Evolutionary conservation across 1,140 invertebrate genomes (phyloP).

Genomic region (Cepaea nemoralis): DNA sequence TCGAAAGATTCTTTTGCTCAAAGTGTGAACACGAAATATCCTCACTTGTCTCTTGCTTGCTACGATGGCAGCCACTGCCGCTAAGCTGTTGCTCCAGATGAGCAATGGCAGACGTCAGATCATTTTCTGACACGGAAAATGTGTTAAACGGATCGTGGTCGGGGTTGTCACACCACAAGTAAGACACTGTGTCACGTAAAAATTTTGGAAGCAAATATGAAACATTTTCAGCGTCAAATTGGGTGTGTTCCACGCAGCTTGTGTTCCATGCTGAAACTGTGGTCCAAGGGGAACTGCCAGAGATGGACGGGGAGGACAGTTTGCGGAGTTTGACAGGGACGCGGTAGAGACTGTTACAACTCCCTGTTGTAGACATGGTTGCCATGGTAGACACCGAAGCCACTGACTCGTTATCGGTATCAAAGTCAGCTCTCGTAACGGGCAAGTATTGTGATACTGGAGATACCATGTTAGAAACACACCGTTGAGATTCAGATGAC

Average conservation of each 20-base stretch:
- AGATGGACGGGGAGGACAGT: conserved; percentile 38
- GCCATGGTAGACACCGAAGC: conserved; percentile 13
- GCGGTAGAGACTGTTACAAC: conserved; percentile 36
- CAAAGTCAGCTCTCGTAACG: neutral
- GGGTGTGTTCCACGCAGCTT: too few relatives aligned
- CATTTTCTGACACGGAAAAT: conserved; percentile 66
- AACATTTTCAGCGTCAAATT: neutral
- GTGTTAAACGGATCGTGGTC: conserved; percentile 66
- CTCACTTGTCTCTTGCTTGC: neutral
- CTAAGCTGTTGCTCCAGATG: conserved; percentile 63
- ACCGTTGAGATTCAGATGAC: neutral
- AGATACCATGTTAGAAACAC: neutral
- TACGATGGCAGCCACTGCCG: conserved; percentile 33
- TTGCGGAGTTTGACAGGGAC: conserved; percentile 46
- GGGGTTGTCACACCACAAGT: conserved; percentile 67
- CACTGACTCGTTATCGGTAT: conserved; percentile 4
- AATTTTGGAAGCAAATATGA: conserved; percentile 12
- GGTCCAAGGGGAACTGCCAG: neutral
- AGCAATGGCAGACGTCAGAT: conserved; percentile 63
- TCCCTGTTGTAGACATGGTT: conserved; percentile 33
- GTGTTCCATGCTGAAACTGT: neutral
- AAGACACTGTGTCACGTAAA: conserved; percentile 45
- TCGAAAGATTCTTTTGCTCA: neutral
- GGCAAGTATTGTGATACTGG: neutral
- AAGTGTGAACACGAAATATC: conserved; percentile 6